A percentile compares a stretch with the other conserved stretches of the same genome.
These are phyloP conservation scores for Liodrosophila aerea DNA, from an alignment of 2,888 invertebrate species.

Conservation along the genomic window DNA sequence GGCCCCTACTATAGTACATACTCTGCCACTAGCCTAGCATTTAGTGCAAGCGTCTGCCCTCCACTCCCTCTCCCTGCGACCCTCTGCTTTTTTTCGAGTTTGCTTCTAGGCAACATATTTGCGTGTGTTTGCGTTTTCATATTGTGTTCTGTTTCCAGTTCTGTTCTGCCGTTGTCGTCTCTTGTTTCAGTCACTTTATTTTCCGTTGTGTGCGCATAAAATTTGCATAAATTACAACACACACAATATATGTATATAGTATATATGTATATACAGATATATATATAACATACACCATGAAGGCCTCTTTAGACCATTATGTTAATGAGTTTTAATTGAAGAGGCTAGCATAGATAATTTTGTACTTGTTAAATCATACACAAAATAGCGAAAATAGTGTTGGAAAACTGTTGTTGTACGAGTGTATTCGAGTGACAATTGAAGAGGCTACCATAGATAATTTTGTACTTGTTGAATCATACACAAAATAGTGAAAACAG, in stretches of 20 bases:
- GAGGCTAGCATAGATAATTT: slow-evolving; percentile 33
- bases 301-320: slow-evolving; percentile 65
- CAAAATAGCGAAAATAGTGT: too few relatives aligned
- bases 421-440: too few relatives aligned
- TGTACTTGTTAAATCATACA: slow-evolving; percentile 26
- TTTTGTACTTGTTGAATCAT: too few relatives aligned
- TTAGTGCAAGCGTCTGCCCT: neutral
- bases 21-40: neutral
- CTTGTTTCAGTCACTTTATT: slow-evolving; percentile 42
- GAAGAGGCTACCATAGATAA: too few relatives aligned
- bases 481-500: too few relatives aligned
- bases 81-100: neutral
- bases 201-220: slow-evolving; percentile 66
- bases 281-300: slow-evolving; percentile 9
- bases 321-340: slow-evolving; percentile 73
- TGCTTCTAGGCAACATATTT: slow-evolving; percentile 38
- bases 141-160: slow-evolving; percentile 10
- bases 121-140: slow-evolving; percentile 42
- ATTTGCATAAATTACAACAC: slow-evolving; percentile 73
- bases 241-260: neutral
- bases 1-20: neutral
- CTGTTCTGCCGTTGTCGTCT: slow-evolving; percentile 33
- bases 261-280: too few relatives aligned
- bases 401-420: too few relatives aligned
- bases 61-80: neutral